Evolutionary conservation across 2,888 invertebrate species (phyloP).

Genomic region (Dryadula phaetusa): DNA sequence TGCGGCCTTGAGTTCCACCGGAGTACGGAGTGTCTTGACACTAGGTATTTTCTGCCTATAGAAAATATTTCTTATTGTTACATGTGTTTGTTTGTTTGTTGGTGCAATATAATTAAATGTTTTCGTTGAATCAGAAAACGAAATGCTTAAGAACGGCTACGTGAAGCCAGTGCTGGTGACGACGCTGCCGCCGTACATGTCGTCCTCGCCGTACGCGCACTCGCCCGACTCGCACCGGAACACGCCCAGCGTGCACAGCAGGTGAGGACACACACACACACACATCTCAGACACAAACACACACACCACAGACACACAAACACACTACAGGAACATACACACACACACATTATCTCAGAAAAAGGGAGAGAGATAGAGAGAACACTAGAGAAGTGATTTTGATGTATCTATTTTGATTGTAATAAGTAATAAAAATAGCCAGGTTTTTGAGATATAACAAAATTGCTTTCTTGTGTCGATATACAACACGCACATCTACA

Average conservation of each 20-base stretch:
- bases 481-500: too few species aligned
- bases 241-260: slow-evolving; percentile 90
- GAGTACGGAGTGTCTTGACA: too few species aligned
- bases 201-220: slow-evolving; percentile 81
- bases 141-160: slow-evolving; percentile 90
- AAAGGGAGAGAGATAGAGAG: too few species aligned
- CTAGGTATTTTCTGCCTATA: too few species aligned
- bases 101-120: too few species aligned
- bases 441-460: too few species aligned
- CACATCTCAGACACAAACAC: slow-evolving; percentile 9
- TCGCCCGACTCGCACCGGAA: slow-evolving; percentile 89
- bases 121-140: slow-evolving; percentile 73
- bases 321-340: not conserved
- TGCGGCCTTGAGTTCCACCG: too few species aligned
- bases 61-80: too few species aligned
- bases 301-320: slow-evolving; percentile 2
- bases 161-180: slow-evolving; percentile 93
- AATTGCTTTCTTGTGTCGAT: too few species aligned
- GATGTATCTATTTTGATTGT: too few species aligned
- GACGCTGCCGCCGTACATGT: slow-evolving; percentile 92
- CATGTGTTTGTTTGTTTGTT: not conserved
- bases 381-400: too few species aligned
- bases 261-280: slow-evolving; percentile 72
- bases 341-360: not conserved
- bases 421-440: too few species aligned